Conservation (phyloP, 2,888 invertebrate genomes). For the Caenorhabditis sp. region DNA sequence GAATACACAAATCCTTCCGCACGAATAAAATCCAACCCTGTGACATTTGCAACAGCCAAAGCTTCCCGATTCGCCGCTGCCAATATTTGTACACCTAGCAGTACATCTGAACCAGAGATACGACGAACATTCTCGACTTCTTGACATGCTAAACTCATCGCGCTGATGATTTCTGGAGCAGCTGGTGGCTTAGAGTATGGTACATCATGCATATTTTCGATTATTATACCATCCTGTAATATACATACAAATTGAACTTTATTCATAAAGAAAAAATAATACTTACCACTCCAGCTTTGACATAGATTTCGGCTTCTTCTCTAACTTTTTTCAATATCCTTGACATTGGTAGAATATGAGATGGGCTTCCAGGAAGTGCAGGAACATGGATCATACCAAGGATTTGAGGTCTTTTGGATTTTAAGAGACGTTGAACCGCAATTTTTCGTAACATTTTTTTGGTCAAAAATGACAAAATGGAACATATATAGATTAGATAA, state of each 20-base stretch:
- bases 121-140: neutral
- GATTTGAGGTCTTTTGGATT: constrained; percentile 49
- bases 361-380: constrained; percentile 53
- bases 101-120: constrained; percentile 19
- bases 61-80: constrained; percentile 83
- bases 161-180: constrained; percentile 39
- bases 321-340: constrained; percentile 57
- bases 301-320: constrained; percentile 59
- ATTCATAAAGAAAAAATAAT: neutral
- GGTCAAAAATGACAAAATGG: too few relatives aligned
- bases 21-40: constrained; percentile 78
- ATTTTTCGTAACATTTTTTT: constrained; percentile 24
- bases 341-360: constrained; percentile 37
- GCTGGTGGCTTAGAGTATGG: constrained; percentile 56
- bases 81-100: constrained; percentile 77
- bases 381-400: constrained; percentile 69
- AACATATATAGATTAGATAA: too few relatives aligned
- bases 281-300: constrained; percentile 44
- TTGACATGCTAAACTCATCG: constrained; percentile 51
- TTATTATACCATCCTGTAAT: constrained; percentile 52
- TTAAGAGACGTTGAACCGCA: constrained; percentile 19
- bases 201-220: constrained; percentile 69
- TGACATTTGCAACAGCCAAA: constrained; percentile 80
- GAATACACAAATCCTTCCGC: constrained; percentile 82
- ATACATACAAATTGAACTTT: too few relatives aligned